Percentiles rank a stretch among this genome's conserved stretches.
Evolutionary conservation across 2,797 vertebrate species (phyloP).

Genomic region (Betta splendens): DNA sequence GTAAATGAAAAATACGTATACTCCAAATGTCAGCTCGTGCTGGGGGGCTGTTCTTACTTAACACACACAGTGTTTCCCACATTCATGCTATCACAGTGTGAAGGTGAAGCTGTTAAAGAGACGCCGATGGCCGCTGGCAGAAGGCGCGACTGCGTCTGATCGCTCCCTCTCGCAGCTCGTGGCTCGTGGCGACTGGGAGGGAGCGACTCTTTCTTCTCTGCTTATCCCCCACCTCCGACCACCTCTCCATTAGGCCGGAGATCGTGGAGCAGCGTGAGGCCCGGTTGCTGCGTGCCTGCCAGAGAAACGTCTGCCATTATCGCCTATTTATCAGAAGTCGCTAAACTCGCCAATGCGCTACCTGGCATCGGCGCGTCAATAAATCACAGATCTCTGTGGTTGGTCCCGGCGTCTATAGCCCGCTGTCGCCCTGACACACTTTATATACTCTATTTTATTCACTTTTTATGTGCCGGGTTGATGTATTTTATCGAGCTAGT

Average conservation of each 20-base stretch:
- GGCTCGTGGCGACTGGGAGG: constrained; percentile 23
- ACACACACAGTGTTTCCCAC: constrained; percentile 22
- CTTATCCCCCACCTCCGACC: constrained; percentile 38
- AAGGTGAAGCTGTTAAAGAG: constrained; percentile 58
- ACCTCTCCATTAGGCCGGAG: constrained; percentile 56
- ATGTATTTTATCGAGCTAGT: constrained; percentile 79
- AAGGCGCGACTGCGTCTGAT: constrained; percentile 55
- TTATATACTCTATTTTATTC: constrained; percentile 74
- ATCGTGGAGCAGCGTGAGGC: constrained; percentile 31
- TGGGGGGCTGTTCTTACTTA: constrained; percentile 39
- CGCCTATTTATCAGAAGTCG: constrained; percentile 63
- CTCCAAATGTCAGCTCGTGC: constrained; percentile 47
- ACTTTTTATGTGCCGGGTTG: constrained; percentile 72
- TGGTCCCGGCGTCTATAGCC: constrained; percentile 60
- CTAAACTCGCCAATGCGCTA: constrained; percentile 42
- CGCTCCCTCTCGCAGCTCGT: constrained; percentile 54
- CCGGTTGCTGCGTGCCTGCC: constrained; percentile 21
- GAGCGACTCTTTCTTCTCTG: constrained; percentile 11
- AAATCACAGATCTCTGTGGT: constrained; percentile 69
- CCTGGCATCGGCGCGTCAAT: constrained; percentile 61
- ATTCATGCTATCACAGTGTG: constrained; percentile 36
- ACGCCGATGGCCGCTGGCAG: constrained; percentile 56
- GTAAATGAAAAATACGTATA: no score
- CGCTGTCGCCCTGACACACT: constrained; percentile 62
- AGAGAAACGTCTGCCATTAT: constrained; percentile 47